A percentile compares a stretch with the other conserved stretches of the same genome.
phyloP scores from a whole-genome alignment of 2,888 invertebrate genomes.

The Julus scanicus region DNA sequence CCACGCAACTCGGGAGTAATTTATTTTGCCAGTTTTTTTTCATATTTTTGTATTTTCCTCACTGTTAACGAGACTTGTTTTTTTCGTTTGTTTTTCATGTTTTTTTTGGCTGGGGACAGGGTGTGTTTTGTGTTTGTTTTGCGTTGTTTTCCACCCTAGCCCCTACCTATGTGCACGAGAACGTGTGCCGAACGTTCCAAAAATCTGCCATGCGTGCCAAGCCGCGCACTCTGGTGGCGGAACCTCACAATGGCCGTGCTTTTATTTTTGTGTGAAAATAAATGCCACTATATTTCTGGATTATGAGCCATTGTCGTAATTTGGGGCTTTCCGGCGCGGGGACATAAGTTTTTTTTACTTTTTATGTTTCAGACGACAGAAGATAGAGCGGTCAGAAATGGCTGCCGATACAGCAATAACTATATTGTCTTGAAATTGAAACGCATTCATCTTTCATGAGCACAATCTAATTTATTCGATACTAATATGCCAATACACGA shows the following conservation, averaged over 20 bases:
- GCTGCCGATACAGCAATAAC: not conserved
- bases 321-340: not conserved
- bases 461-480: not conserved
- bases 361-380: not conserved
- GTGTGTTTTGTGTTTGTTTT: not conserved
- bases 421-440: too few species aligned
- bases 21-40: conserved; percentile 36
- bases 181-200: not conserved
- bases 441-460: not conserved
- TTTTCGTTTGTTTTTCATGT: not conserved
- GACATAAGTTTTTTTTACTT: not conserved
- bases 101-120: not conserved
- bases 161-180: not conserved
- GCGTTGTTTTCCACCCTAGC: not conserved
- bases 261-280: conserved; percentile 39
- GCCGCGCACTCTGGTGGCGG: not conserved
- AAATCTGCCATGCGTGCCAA: not conserved
- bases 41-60: not conserved
- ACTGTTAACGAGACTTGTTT: not conserved
- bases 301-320: not conserved
- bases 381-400: not conserved
- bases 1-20: conserved; percentile 5
- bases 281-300: conserved; percentile 38
- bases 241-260: not conserved
- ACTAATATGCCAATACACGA: not conserved